phyloP scores from a whole-genome alignment of 2,113 vertebrate genomes.

The Stomatorhinus ivindoensis region DNA sequence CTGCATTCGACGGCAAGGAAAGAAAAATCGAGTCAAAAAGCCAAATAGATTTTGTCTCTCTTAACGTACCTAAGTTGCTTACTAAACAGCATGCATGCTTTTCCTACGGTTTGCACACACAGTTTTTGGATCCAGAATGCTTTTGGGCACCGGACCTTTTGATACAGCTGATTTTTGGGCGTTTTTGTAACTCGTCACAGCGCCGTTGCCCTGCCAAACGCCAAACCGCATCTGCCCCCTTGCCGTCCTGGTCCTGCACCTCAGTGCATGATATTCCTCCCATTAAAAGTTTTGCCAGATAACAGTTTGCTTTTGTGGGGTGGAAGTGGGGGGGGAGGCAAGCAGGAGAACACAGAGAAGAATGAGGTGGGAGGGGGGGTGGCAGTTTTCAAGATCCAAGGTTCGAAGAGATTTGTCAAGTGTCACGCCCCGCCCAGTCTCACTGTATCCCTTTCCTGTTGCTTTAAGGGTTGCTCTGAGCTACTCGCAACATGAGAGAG shows the following conservation, averaged over 20 bases:
- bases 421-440: not conserved
- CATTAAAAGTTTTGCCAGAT: not conserved
- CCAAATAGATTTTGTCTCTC: conserved; percentile 31
- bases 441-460: not conserved
- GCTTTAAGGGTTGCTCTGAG: not conserved
- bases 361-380: not conserved
- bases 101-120: conserved; percentile 37
- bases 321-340: not conserved
- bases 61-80: not conserved
- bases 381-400: not conserved
- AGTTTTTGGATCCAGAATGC: conserved; percentile 21
- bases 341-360: not conserved
- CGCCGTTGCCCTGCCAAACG: not conserved
- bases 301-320: not conserved
- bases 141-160: conserved; percentile 50
- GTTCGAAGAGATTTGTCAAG: not conserved
- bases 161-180: conserved; percentile 38
- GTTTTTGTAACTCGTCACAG: not conserved
- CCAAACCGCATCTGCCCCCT: conserved; percentile 33
- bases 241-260: conserved; percentile 28
- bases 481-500: conserved; percentile 24
- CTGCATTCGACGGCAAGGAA: conserved; percentile 53
- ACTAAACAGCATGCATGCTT: conserved; percentile 37
- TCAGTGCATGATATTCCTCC: not conserved
- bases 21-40: conserved; percentile 20